Evolutionary conservation across 1,140 invertebrate genomes (phyloP).

Genomic region (Papilio machaon): DNA sequence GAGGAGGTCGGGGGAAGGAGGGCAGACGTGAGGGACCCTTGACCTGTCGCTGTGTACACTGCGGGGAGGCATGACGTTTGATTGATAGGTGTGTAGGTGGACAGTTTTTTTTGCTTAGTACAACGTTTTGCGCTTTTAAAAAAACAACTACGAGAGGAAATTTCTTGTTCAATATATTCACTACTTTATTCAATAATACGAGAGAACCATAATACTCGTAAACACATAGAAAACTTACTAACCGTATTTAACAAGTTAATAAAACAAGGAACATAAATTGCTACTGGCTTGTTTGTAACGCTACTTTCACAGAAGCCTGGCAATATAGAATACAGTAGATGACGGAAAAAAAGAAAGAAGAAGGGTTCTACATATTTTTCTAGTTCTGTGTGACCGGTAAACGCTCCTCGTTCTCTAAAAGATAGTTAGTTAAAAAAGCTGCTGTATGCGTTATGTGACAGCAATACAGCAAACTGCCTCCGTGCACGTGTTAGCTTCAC

Average conservation of each 20-base stretch:
- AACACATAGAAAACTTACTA: too few relatives aligned
- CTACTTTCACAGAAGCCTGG: too few relatives aligned
- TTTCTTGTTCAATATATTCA: background rate
- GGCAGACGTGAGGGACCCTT: constrained; percentile 53
- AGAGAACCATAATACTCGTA: too few relatives aligned
- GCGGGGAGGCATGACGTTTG: constrained; percentile 62
- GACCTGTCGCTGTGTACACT: constrained; percentile 76
- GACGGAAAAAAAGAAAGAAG: too few relatives aligned
- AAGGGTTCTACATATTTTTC: background rate
- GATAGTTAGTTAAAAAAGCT: background rate
- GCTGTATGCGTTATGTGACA: background rate
- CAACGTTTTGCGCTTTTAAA: constrained; percentile 32
- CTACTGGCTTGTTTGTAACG: too few relatives aligned
- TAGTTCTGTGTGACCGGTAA: background rate
- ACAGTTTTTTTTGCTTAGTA: constrained; percentile 13
- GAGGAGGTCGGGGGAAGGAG: constrained; percentile 37
- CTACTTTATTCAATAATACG: too few relatives aligned
- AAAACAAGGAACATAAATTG: too few relatives aligned
- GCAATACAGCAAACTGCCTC: background rate
- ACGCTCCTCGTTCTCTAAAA: background rate
- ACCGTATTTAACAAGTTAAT: too few relatives aligned
- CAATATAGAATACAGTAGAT: too few relatives aligned
- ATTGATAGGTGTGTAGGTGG: constrained; percentile 54
- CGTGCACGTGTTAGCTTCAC: background rate
- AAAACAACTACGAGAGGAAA: background rate